Evolutionary conservation across 2,797 vertebrate species (phyloP).

Genomic region (Eremophila alpestris): DNA sequence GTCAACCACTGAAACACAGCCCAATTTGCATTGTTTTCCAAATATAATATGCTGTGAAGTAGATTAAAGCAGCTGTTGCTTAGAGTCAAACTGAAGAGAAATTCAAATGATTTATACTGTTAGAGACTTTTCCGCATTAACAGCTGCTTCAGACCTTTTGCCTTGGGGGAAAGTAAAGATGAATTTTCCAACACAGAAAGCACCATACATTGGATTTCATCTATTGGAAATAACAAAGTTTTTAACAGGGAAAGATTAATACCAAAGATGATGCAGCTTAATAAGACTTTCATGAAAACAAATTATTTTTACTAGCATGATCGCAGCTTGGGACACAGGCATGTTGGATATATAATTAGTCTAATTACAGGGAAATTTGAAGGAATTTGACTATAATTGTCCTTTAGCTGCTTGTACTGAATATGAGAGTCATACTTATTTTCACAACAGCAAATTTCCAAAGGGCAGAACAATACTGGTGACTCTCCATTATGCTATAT

Average conservation of each 20-base stretch:
- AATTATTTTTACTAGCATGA: neutral
- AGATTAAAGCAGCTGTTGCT: slow-evolving; percentile 37
- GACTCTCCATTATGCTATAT: neutral
- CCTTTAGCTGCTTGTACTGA: neutral
- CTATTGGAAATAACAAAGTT: slow-evolving; percentile 10
- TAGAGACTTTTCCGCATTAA: slow-evolving; percentile 31
- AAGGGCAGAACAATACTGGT: neutral
- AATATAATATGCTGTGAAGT: neutral
- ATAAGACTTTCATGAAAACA: slow-evolving; percentile 17
- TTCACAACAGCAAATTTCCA: neutral
- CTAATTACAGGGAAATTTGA: slow-evolving; percentile 4
- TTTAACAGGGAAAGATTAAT: slow-evolving; percentile 12
- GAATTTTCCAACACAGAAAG: neutral
- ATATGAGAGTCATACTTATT: neutral
- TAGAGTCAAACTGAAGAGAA: slow-evolving; percentile 36
- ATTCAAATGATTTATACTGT: slow-evolving; percentile 2
- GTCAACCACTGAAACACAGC: neutral
- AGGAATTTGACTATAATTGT: slow-evolving; percentile 20
- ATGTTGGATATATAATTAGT: neutral
- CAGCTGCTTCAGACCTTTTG: slow-evolving; percentile 20
- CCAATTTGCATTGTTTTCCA: neutral
- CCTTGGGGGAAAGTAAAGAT: slow-evolving; percentile 5
- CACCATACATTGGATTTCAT: neutral
- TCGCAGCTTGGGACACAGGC: neutral
- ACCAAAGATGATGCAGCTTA: neutral